These are phyloP conservation scores for Plutomurus gul DNA, from an alignment of 1,140 invertebrate species.

Conservation along the genomic window DNA sequence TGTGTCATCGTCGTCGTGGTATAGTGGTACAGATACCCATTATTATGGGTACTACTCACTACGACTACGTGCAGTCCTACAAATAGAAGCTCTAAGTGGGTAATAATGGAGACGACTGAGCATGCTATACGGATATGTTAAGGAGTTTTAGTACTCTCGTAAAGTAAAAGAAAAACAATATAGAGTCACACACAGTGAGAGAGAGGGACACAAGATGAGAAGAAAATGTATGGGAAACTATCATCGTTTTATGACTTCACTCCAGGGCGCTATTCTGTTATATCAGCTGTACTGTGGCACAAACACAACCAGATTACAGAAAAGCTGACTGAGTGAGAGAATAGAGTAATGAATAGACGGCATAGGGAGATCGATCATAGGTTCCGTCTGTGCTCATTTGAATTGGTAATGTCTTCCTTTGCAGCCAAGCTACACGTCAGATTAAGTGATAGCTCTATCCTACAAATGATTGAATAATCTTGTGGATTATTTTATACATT, in stretches of 20 bases:
- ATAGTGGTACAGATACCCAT: no score
- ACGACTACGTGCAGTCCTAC: no score
- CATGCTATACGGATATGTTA: neutral
- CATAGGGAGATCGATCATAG: constrained; percentile 12
- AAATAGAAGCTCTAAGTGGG: neutral
- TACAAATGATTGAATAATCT: neutral
- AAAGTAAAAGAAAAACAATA: neutral
- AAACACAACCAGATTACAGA: neutral
- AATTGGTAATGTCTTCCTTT: constrained; percentile 10
- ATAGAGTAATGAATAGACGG: constrained; percentile 19
- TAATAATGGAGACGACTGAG: neutral
- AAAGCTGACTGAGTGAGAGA: constrained; percentile 4
- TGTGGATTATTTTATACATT: neutral
- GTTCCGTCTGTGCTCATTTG: neutral
- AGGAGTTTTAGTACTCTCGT: constrained; percentile 19
- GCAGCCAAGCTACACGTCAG: neutral
- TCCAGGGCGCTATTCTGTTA: constrained; percentile 24
- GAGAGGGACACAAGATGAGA: neutral
- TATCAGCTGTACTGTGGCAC: constrained; percentile 2
- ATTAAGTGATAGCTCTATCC: neutral
- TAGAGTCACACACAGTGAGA: neutral
- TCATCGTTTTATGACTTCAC: constrained; percentile 14
- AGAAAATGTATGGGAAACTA: neutral
- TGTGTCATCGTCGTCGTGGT: neutral
- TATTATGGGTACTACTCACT: no score